Conservation (phyloP, 2,113 vertebrate genomes). For the Daubentonia madagascariensis region DNA sequence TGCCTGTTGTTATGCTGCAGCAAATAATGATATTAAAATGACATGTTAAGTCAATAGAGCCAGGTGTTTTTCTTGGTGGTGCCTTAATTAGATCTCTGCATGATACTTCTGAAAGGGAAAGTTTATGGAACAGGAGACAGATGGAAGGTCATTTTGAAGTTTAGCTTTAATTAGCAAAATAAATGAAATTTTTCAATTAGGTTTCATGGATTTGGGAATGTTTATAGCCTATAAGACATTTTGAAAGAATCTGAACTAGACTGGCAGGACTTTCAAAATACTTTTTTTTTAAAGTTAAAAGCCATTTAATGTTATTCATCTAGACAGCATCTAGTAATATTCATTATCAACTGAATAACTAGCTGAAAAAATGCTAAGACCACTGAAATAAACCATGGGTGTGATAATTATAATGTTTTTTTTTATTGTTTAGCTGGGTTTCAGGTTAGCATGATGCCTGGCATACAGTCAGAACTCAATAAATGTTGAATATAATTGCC, state of each 20-base stretch:
- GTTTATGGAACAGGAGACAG: neutral
- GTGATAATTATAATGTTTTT: neutral
- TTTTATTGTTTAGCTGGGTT: neutral
- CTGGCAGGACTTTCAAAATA: neutral
- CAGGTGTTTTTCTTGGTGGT: neutral
- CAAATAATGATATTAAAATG: conserved; percentile 17
- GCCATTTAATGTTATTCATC: neutral
- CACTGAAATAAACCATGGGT: neutral
- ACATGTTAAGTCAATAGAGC: neutral
- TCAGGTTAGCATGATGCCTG: neutral
- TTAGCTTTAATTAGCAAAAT: conserved; percentile 46
- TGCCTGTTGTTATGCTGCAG: neutral
- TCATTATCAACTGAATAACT: neutral
- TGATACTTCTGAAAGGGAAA: neutral
- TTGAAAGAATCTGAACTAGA: neutral
- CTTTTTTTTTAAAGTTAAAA: neutral
- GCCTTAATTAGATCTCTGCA: conserved; percentile 1
- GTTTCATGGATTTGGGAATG: neutral
- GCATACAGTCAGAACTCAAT: neutral
- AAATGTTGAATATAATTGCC: neutral
- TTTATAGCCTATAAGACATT: neutral
- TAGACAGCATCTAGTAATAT: neutral
- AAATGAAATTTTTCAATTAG: neutral
- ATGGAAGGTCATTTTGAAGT: conserved; percentile 19
- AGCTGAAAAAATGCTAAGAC: neutral